These are phyloP conservation scores for Copidosoma floridanum DNA, from an alignment of 1,140 invertebrate species.

Conservation along the genomic window DNA sequence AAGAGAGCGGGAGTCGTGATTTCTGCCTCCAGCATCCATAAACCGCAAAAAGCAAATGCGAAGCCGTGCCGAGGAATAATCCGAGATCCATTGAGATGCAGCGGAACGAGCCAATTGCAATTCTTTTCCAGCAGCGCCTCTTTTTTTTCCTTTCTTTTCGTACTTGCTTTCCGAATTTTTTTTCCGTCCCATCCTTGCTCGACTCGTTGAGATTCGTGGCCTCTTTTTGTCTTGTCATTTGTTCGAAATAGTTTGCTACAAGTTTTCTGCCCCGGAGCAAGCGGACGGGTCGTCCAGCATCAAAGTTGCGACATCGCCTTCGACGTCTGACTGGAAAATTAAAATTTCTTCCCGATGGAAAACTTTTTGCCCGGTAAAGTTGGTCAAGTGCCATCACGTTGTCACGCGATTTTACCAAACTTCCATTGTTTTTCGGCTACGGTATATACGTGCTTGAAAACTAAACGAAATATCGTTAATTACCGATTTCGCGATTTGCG, in stretches of 20 bases:
- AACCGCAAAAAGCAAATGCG: slow-evolving; percentile 6
- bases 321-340: slow-evolving; percentile 49
- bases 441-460: too few relatives aligned
- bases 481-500: too few relatives aligned
- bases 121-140: slow-evolving; percentile 48
- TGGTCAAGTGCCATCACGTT: too few relatives aligned
- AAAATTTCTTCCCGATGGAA: slow-evolving; percentile 50
- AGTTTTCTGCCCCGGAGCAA: too few relatives aligned
- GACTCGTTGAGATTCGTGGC: slow-evolving; percentile 27
- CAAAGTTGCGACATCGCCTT: slow-evolving; percentile 53
- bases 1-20: too few relatives aligned
- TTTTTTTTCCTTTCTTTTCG: slow-evolving; percentile 29
- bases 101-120: slow-evolving; percentile 52
- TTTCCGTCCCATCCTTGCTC: slow-evolving; percentile 15
- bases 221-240: slow-evolving; percentile 45
- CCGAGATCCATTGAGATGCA: slow-evolving; percentile 54
- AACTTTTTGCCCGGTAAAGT: neutral
- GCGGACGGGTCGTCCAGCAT: too few relatives aligned
- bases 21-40: slow-evolving; percentile 9
- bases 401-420: too few relatives aligned
- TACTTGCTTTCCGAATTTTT: too few relatives aligned
- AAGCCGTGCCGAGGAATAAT: slow-evolving; percentile 46
- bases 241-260: slow-evolving; percentile 40
- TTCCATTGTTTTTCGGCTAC: too few relatives aligned
- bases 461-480: too few relatives aligned